These are phyloP conservation scores for Strigamia maritima DNA, from an alignment of 2,888 invertebrate genomes.

Conservation along the genomic window DNA sequence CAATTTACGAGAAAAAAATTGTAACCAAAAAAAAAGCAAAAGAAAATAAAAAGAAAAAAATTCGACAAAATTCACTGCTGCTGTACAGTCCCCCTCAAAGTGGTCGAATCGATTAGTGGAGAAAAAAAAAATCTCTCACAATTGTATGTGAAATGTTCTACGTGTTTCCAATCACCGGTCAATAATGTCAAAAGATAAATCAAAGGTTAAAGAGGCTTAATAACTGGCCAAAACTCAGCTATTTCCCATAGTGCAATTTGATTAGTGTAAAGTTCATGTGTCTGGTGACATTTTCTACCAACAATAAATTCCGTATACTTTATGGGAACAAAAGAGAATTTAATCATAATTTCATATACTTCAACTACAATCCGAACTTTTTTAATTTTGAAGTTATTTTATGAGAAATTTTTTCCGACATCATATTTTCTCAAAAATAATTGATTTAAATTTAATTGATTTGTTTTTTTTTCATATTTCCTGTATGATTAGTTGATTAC, in stretches of 20 bases:
- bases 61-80: not conserved
- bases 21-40: not conserved
- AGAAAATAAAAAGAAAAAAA: not conserved
- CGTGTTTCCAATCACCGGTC: slow-evolving; percentile 21
- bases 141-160: slow-evolving; percentile 25
- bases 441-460: too few species aligned
- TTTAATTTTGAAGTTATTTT: too few species aligned
- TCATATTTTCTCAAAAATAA: not conserved
- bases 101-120: not conserved
- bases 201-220: slow-evolving; percentile 9
- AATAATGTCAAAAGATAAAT: slow-evolving; percentile 25
- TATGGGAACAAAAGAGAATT: not conserved
- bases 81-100: not conserved
- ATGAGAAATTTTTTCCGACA: not conserved
- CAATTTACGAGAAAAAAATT: not conserved
- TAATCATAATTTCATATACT: not conserved
- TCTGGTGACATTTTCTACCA: not conserved
- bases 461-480: too few species aligned
- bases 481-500: too few species aligned
- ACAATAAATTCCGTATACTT: not conserved
- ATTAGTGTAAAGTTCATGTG: not conserved
- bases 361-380: too few species aligned
- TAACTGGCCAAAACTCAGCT: not conserved
- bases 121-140: not conserved
- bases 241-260: not conserved